Evolutionary conservation across 2,888 invertebrate genomes (phyloP).

Genomic region (Caenorhabditis doughertyi): DNA sequence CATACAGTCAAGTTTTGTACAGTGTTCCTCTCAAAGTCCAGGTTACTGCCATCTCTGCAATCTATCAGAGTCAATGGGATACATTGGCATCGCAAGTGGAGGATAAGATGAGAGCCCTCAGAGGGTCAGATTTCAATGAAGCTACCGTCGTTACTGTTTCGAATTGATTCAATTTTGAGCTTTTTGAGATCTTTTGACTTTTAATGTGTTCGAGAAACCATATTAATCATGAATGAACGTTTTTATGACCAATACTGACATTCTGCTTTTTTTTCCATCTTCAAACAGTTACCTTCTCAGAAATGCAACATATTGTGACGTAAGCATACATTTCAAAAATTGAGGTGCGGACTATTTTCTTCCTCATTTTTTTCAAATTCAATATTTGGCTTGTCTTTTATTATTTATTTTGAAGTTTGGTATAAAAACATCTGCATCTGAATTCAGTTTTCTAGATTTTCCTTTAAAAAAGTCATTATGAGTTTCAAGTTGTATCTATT

Average conservation of each 20-base stretch:
- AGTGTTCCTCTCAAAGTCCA: conserved; percentile 16
- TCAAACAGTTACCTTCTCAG: conserved; percentile 1
- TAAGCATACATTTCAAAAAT: background rate
- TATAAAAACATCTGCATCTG: conserved; percentile 1
- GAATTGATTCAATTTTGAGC: conserved; percentile 4
- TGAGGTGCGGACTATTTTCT: background rate
- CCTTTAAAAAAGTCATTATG: background rate
- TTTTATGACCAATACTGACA: too few relatives aligned
- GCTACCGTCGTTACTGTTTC: conserved; percentile 34
- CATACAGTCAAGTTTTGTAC: too few relatives aligned
- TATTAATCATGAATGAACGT: too few relatives aligned
- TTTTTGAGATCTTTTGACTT: background rate
- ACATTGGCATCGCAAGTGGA: conserved; percentile 27
- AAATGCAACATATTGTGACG: conserved; percentile 2
- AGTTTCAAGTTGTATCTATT: background rate
- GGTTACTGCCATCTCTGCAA: conserved; percentile 21
- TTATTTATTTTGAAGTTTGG: background rate
- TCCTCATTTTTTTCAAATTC: background rate
- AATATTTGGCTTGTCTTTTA: conserved; percentile 32
- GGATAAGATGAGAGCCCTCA: conserved; percentile 27
- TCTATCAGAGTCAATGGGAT: conserved; percentile 53
- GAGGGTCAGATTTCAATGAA: background rate
- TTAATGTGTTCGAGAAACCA: too few relatives aligned
- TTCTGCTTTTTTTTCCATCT: background rate
- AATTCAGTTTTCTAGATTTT: background rate